phyloP scores from a whole-genome alignment of 2,888 invertebrate genomes.

The Ferdinandea cuprea region DNA sequence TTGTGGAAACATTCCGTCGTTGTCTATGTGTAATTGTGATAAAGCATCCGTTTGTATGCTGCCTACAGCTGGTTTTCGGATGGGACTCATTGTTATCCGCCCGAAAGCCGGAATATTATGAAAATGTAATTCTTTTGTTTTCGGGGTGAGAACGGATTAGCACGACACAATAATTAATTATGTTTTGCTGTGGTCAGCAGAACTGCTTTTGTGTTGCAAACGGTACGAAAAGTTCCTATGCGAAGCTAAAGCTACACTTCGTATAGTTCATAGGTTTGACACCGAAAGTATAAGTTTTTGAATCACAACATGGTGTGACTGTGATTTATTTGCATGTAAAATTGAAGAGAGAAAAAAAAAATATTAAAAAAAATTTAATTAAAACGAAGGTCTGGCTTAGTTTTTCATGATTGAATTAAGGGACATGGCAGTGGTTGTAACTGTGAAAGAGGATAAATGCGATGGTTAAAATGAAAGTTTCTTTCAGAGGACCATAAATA shows the following conservation, averaged over 20 bases:
- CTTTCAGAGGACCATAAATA: not conserved
- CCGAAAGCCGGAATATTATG: slow-evolving; percentile 57
- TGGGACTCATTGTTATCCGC: slow-evolving; percentile 10
- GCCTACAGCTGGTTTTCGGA: slow-evolving; percentile 30
- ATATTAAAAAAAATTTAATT: slow-evolving; percentile 5
- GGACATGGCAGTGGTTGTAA: not conserved
- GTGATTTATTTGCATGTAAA: slow-evolving; percentile 28
- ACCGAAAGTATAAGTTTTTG: slow-evolving; percentile 1
- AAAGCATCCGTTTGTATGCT: slow-evolving; percentile 26
- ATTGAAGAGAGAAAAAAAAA: not conserved
- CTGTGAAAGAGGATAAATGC: not conserved
- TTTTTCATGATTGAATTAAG: too few relatives aligned
- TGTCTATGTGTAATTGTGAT: slow-evolving; percentile 11
- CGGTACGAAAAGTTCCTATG: slow-evolving; percentile 20
- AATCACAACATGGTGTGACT: not conserved
- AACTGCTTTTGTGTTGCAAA: slow-evolving; percentile 10
- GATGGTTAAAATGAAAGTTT: not conserved
- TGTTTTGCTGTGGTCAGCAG: slow-evolving; percentile 61
- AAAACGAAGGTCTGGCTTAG: not conserved
- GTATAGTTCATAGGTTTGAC: slow-evolving; percentile 9
- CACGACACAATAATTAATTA: slow-evolving; percentile 69
- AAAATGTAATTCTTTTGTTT: slow-evolving; percentile 65
- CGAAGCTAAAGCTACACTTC: not conserved
- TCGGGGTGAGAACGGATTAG: slow-evolving; percentile 59
- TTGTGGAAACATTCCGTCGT: slow-evolving; percentile 37